Evolutionary conservation across 2,888 invertebrate genomes (phyloP), one percentile per base, ranked within the genome.

Genomic region (Andrena dorsata): DNA sequence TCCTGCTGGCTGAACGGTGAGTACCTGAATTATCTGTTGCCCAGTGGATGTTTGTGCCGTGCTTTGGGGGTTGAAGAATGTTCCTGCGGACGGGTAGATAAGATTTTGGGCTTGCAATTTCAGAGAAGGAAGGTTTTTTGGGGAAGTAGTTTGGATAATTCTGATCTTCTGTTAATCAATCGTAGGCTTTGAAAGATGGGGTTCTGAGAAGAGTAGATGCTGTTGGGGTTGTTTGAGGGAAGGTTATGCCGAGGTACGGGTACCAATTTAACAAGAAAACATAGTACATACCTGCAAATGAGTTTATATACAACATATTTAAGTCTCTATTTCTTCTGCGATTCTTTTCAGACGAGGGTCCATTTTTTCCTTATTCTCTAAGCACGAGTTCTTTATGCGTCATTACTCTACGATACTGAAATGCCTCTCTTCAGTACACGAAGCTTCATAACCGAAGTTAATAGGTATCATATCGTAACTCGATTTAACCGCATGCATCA

Each of bases 391-490:
- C n/a, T 30, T 28, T 28, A 10, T 35, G 58, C 13, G 2, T 10
- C 23, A 35, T 56, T 64, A 53, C 58, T 13, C 13, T 30, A 41
- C 28, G 49, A 61, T 58, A 79, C 77, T 82, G 76, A 49, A 56
- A 76, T 65, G 64, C 71, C 47, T 83, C 80, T 76, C 66, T 56
- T 60, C 13, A 26, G 70, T 28, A 23, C 63, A 53, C 63, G 70
- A 56, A n/a, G 66, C 41, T 68, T 70, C 74, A 80, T 83, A 87
- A 87, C 79, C 60, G 56, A 61, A 69, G 64, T 85, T 82, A 87
- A 87, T 80, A 79, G 83, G 66, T 82, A 47, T 41, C 69, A 53
- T 85, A 87, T 87, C 81, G 73, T 87, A 84, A 81, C 79, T 79
- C 56, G 68, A 85, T 85, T 86, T 85, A 87, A 87, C 70, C 63